These are phyloP conservation scores for Ferrisia virgata DNA, from an alignment of 2,888 invertebrate genomes.

Conservation along the genomic window DNA sequence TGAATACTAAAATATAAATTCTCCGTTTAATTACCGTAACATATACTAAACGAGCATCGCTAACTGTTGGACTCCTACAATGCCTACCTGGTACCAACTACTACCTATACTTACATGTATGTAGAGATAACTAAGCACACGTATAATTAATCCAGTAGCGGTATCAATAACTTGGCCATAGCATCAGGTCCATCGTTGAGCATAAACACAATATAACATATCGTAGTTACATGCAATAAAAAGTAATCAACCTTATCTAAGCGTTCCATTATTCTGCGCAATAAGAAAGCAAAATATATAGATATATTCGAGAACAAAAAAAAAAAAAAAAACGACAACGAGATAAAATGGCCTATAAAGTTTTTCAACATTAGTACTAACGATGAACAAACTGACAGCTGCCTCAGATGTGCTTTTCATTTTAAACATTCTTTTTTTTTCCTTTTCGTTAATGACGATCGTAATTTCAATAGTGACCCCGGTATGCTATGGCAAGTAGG, in stretches of 20 bases:
- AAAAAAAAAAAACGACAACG: background rate
- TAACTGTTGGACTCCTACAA: background rate
- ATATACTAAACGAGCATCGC: background rate
- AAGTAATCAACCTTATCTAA: conserved; percentile 9
- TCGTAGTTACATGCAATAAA: background rate
- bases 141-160: background rate
- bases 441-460: background rate
- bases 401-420: background rate
- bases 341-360: background rate
- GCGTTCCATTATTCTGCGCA: background rate
- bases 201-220: background rate
- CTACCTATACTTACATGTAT: no score
- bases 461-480: background rate
- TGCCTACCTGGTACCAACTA: no score
- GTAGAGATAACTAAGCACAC: background rate
- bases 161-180: background rate
- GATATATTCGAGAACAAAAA: background rate
- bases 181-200: background rate
- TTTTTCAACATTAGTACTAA: background rate
- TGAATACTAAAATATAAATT: background rate
- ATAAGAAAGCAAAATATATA: background rate
- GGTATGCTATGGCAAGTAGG: background rate
- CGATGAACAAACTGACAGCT: background rate
- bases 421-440: background rate
- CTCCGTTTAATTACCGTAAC: background rate